Percentiles rank a stretch among this genome's conserved stretches.
Conservation (phyloP, 2,888 invertebrate species). For the Chloroclystis v-ata region DNA sequence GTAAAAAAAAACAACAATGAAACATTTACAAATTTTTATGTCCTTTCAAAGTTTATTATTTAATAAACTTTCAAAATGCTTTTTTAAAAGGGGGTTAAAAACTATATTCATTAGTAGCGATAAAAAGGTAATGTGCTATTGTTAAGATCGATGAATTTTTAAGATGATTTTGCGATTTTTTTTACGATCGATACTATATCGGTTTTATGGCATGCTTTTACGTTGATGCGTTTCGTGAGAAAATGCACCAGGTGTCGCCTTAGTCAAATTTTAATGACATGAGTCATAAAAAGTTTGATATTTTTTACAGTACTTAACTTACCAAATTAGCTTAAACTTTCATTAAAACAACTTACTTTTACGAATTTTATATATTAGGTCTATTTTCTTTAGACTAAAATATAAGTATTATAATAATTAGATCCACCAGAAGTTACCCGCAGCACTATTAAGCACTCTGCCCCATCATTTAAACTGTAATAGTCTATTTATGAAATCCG, state of each 20-base stretch:
- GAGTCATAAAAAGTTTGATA: slow-evolving; percentile 16
- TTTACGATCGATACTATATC: slow-evolving; percentile 61
- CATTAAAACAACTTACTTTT: not conserved
- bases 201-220: slow-evolving; percentile 58
- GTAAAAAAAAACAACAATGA: slow-evolving; percentile 44
- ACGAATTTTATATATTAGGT: no score
- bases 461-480: slow-evolving; percentile 43
- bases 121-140: slow-evolving; percentile 71
- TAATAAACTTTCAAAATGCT: slow-evolving; percentile 53
- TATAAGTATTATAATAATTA: no score
- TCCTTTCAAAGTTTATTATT: slow-evolving; percentile 65
- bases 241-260: slow-evolving; percentile 46
- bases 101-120: slow-evolving; percentile 69
- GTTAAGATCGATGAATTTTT: slow-evolving; percentile 68
- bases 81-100: slow-evolving; percentile 45
- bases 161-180: slow-evolving; percentile 70
- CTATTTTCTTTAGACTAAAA: no score
- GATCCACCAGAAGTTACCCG: not conserved
- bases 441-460: slow-evolving; percentile 1
- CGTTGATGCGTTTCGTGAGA: slow-evolving; percentile 57
- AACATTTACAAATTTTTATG: slow-evolving; percentile 72
- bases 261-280: slow-evolving; percentile 23
- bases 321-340: not conserved
- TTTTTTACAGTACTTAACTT: slow-evolving; percentile 25
- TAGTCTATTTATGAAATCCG: slow-evolving; percentile 39